Evolutionary conservation across 2,888 invertebrate genomes (phyloP), one percentile per base, ranked within the genome.

Genomic region (Embidobia sp.): DNA sequence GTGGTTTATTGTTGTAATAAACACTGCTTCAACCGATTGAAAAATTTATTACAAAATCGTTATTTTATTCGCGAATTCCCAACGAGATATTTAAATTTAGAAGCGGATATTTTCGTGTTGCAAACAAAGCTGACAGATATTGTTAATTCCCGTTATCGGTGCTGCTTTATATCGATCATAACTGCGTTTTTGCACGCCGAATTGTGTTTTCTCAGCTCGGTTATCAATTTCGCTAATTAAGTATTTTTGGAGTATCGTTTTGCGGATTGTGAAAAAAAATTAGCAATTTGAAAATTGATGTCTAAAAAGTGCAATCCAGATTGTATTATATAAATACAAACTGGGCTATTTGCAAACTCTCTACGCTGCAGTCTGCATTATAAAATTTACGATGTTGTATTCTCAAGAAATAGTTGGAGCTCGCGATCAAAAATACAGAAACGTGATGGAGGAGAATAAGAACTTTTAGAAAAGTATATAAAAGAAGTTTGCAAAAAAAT

Each of bases 271-370:
- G 15, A 8, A n/a, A 15, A 1, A 1, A 10, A 29, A 29, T 29
- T 27, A n/a, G 27, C 27, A 27, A 46, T 27, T 26, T 27, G 15
- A 26, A 46, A 26, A 27, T 46, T 27, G 46, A 27, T 13, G 26
- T 27, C 15, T 27, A 46, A 46, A 46, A 11, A 19, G 7, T 19
- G 18, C 27, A 27, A 27, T 15, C 27, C 27, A 8, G 27, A 27
- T 46, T 46, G 46, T 27, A 15, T 3, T 42, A 27, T 15, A 46
- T 46, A 46, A 46, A 46, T 46, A 46, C 15, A 46, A 46, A 46
- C 19, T 15, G 46, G 8, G 27, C 19, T 46, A 27, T 46, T 27
- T 44, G 44, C 44, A 44, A 22, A 11, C 46, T 27, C 46, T 27
- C 15, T 3, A n/a, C 27, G 46, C 11, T 26, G 46, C 27, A 27